Percentiles rank a stretch among this genome's conserved stretches.
Conservation (phyloP, 2,888 invertebrate species). For the Leptinotarsa haldemani region DNA sequence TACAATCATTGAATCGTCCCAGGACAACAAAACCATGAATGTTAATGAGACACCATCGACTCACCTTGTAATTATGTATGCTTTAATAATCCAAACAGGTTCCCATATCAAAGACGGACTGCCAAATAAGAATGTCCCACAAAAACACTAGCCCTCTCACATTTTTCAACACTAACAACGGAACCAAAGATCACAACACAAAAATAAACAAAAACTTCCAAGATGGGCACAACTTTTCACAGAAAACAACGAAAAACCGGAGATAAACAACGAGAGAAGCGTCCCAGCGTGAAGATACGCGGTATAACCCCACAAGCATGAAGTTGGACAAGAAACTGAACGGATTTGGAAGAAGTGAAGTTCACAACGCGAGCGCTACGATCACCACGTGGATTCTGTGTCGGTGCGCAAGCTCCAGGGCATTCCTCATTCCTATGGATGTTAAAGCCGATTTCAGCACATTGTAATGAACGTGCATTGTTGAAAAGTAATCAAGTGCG, state of each 20-base stretch:
- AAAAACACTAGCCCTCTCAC: slow-evolving; percentile 28
- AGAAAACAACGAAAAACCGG: slow-evolving; percentile 9
- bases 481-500: slow-evolving; percentile 34
- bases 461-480: slow-evolving; percentile 38
- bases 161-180: slow-evolving; percentile 15
- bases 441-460: slow-evolving; percentile 46
- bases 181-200: slow-evolving; percentile 12
- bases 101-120: slow-evolving; percentile 28
- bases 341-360: slow-evolving; percentile 40
- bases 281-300: slow-evolving; percentile 29
- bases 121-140: slow-evolving; percentile 26
- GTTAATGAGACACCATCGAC: slow-evolving; percentile 36
- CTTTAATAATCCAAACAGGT: slow-evolving; percentile 48
- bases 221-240: background rate
- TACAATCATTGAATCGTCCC: slow-evolving; percentile 7
- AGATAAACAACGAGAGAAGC: slow-evolving; percentile 10
- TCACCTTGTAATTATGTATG: slow-evolving; percentile 47
- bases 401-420: slow-evolving; percentile 44
- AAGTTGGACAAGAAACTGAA: slow-evolving; percentile 48
- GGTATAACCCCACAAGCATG: slow-evolving; percentile 13
- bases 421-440: slow-evolving; percentile 40
- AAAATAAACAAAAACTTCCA: slow-evolving; percentile 8
- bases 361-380: slow-evolving; percentile 34
- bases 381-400: slow-evolving; percentile 50
- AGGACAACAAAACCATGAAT: slow-evolving; percentile 30